phyloP scores from a whole-genome alignment of 1,140 invertebrate genomes.

The Monochamus saltuarius region DNA sequence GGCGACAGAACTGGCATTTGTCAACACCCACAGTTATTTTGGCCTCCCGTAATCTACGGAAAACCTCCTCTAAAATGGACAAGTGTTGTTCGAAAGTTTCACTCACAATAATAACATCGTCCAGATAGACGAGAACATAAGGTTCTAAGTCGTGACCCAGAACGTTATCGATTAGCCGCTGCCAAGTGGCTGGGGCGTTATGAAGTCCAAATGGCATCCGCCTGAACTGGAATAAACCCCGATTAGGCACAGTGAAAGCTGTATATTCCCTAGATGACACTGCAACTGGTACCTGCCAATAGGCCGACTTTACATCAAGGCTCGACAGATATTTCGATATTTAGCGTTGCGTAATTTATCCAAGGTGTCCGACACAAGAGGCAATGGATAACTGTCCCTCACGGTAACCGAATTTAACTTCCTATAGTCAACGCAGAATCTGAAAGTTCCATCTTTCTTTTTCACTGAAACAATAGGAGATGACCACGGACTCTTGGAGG shows the following conservation, averaged over 20 bases:
- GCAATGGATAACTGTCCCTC: slow-evolving; percentile 43
- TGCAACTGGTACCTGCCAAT: slow-evolving; percentile 50
- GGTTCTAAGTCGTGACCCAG: slow-evolving; percentile 30
- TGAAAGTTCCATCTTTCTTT: slow-evolving; percentile 35
- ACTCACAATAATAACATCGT: slow-evolving; percentile 45
- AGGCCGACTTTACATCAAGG: slow-evolving; percentile 42
- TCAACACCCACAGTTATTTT: slow-evolving; percentile 20
- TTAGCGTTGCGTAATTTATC: slow-evolving; percentile 37
- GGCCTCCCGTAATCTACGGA: slow-evolving; percentile 19
- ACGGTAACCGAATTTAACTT: slow-evolving; percentile 40
- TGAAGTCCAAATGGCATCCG: slow-evolving; percentile 1
- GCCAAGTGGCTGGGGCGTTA: slow-evolving; percentile 3
- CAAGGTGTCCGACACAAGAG: slow-evolving; percentile 42
- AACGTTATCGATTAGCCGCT: not conserved
- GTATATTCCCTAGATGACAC: slow-evolving; percentile 46
- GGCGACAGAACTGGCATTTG: slow-evolving; percentile 9
- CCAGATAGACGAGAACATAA: slow-evolving; percentile 37
- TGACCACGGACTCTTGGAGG: slow-evolving; percentile 31
- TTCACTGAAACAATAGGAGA: slow-evolving; percentile 36
- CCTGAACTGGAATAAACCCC: not conserved
- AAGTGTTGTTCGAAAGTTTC: slow-evolving; percentile 28
- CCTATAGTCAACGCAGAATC: slow-evolving; percentile 45
- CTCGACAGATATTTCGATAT: slow-evolving; percentile 40
- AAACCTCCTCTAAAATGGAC: slow-evolving; percentile 18
- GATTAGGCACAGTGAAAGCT: slow-evolving; percentile 41